Percentiles rank a stretch among this genome's conserved stretches.
Evolutionary conservation across 2,113 vertebrate genomes (phyloP).

Genomic region (Oplegnathus fasciatus): DNA sequence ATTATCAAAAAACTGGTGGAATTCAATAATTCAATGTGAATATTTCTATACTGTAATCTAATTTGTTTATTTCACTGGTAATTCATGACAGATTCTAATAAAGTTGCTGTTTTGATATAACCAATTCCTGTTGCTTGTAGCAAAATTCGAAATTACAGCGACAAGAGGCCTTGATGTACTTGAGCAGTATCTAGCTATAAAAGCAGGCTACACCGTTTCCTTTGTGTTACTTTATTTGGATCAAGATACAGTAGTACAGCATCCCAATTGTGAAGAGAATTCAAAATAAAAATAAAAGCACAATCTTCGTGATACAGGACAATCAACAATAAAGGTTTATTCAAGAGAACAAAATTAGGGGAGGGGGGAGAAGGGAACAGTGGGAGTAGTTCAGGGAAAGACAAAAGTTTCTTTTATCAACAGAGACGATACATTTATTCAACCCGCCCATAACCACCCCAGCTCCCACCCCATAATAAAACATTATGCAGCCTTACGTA

Average conservation of each 20-base stretch:
- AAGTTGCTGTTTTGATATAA: neutral
- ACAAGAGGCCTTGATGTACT: neutral
- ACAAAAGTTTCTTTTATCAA: slow-evolving; percentile 63
- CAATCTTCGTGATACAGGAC: slow-evolving; percentile 72
- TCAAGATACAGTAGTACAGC: slow-evolving; percentile 82
- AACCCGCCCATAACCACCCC: slow-evolving; percentile 59
- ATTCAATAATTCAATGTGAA: neutral
- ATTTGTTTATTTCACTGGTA: neutral
- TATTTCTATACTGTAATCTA: neutral
- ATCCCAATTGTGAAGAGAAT: slow-evolving; percentile 68
- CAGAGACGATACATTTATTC: slow-evolving; percentile 64
- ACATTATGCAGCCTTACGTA: slow-evolving; percentile 67
- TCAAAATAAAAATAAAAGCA: slow-evolving; percentile 79
- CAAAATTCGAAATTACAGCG: neutral
- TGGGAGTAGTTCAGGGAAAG: slow-evolving; percentile 37
- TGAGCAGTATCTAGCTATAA: neutral
- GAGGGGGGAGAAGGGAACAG: slow-evolving; percentile 20
- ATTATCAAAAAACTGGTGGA: neutral
- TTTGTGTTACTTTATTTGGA: slow-evolving; percentile 83
- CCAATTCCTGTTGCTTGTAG: neutral
- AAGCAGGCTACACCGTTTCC: neutral
- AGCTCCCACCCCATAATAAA: slow-evolving; percentile 68
- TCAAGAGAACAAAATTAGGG: slow-evolving; percentile 67
- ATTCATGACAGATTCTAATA: neutral
- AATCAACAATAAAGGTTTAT: slow-evolving; percentile 79